A percentile compares a stretch with the other conserved stretches of the same genome.
phyloP scores from a whole-genome alignment of 2,888 invertebrate species.

The Pristionchus japonicus region DNA sequence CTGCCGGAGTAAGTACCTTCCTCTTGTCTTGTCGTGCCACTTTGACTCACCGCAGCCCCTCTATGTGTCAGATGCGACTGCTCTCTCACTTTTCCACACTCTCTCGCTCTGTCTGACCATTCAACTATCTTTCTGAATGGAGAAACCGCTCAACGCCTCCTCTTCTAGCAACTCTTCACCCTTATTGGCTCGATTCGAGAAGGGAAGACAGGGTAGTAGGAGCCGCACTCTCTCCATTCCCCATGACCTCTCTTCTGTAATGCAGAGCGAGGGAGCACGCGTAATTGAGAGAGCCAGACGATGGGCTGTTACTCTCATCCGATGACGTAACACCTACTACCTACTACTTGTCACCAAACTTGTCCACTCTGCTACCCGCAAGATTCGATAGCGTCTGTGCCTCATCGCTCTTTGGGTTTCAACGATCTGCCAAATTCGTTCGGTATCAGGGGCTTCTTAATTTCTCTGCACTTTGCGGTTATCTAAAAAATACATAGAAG shows the following conservation, averaged over 20 bases:
- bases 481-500: too few relatives aligned
- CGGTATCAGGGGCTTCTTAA: too few relatives aligned
- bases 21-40: too few relatives aligned
- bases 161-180: background rate
- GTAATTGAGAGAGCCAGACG: background rate
- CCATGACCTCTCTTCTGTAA: background rate
- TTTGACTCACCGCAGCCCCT: background rate
- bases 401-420: too few relatives aligned
- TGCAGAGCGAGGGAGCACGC: background rate
- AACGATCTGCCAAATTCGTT: too few relatives aligned
- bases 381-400: too few relatives aligned
- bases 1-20: background rate
- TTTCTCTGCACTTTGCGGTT: too few relatives aligned
- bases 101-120: too few relatives aligned
- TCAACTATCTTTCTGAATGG: too few relatives aligned
- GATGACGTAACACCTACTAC: background rate
- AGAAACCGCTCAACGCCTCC: background rate
- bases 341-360: background rate
- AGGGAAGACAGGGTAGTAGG: background rate
- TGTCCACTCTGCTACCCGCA: too few relatives aligned
- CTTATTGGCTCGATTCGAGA: slow-evolving; percentile 36
- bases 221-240: background rate
- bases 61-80: slow-evolving; percentile 29
- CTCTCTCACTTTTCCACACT: too few relatives aligned
- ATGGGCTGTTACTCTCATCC: background rate